Conservation (phyloP, 2,888 invertebrate species). For the Orthonychiurus folsomi region DNA sequence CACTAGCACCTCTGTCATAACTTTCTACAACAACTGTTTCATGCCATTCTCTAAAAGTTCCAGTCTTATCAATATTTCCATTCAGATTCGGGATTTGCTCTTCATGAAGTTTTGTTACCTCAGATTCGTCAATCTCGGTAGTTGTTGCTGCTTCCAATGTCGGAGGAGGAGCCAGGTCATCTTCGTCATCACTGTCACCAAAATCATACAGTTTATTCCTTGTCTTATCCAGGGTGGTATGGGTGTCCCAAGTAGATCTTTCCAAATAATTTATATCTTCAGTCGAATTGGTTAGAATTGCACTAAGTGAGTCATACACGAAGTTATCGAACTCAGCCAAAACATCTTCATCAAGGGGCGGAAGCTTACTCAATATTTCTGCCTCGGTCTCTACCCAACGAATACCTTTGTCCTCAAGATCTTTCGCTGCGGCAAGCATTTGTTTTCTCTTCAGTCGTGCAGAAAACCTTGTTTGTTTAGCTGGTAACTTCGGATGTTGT, state of each 20-base stretch:
- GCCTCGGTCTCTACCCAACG: too few relatives aligned
- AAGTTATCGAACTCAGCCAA: conserved; percentile 45
- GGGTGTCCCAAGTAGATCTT: too few relatives aligned
- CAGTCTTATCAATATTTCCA: conserved; percentile 47
- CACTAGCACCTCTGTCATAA: conserved; percentile 65
- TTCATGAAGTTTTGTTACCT: conserved; percentile 45
- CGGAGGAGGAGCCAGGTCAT: not conserved
- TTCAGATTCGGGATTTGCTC: conserved; percentile 47
- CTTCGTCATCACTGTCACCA: not conserved
- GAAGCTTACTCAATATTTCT: conserved; percentile 57
- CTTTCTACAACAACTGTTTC: conserved; percentile 68
- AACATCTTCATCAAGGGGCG: conserved; percentile 55
- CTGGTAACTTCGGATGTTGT: too few relatives aligned
- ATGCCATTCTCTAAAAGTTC: conserved; percentile 81
- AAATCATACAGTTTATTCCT: not conserved
- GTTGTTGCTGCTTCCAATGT: not conserved
- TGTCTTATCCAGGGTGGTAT: not conserved
- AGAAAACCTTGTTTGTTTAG: too few relatives aligned
- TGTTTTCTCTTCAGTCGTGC: too few relatives aligned
- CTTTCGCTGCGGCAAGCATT: too few relatives aligned
- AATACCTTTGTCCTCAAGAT: too few relatives aligned
- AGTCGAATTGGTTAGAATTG: not conserved
- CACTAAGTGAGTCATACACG: conserved; percentile 15
- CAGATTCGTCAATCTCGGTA: conserved; percentile 45
- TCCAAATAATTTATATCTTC: too few relatives aligned